Evolutionary conservation across 37 sponge, comb jelly and placozoan genomes (phyloP).

Genomic region (Tethya wilhelma): DNA sequence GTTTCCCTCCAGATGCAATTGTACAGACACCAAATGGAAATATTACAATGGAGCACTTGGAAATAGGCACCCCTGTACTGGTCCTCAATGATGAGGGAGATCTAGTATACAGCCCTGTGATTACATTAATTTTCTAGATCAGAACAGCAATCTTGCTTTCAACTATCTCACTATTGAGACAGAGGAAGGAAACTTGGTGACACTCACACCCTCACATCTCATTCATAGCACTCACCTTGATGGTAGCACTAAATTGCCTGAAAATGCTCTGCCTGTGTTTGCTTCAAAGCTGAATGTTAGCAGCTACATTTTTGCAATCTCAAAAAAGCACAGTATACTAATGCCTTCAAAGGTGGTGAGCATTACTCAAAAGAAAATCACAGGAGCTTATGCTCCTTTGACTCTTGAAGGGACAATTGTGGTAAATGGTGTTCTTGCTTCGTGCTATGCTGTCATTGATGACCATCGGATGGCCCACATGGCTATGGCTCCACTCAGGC

Average conservation of each 20-base stretch:
- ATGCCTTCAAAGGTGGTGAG: neutral
- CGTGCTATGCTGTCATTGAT: slow-evolving; percentile 1
- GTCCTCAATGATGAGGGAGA: no score
- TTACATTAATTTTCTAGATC: no score
- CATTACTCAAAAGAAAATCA: neutral
- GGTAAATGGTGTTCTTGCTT: neutral
- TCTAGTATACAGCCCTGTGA: no score
- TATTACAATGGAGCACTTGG: no score
- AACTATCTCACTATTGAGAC: neutral
- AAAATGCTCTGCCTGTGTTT: neutral
- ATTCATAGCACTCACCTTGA: neutral
- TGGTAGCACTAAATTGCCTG: neutral
- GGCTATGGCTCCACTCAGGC: neutral
- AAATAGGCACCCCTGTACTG: no score
- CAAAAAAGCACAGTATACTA: neutral
- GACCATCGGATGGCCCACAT: neutral
- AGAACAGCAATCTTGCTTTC: no score
- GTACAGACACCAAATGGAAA: no score
- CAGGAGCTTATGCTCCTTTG: neutral
- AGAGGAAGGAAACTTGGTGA: neutral
- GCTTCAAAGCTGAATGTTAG: neutral
- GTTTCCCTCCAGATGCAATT: no score
- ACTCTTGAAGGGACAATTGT: neutral
- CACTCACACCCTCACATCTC: neutral
- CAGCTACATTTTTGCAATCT: neutral